phyloP scores from a whole-genome alignment of 2,888 invertebrate species.

The Nomada ruficornis region DNA sequence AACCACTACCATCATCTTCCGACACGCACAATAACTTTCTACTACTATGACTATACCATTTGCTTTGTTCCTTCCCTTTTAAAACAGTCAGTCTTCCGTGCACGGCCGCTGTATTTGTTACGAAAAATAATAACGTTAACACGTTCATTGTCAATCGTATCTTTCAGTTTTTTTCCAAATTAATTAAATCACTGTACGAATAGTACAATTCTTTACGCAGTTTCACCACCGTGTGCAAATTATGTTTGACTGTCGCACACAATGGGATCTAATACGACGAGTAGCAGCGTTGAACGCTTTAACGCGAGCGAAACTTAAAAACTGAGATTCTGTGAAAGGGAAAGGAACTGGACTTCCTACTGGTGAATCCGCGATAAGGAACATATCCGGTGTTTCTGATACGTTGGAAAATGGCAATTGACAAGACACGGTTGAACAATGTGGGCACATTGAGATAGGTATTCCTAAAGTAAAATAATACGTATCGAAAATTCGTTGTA shows the following conservation, averaged over 20 bases:
- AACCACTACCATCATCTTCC: constrained; percentile 60
- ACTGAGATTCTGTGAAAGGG: constrained; percentile 2
- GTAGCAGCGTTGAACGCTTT: not conserved
- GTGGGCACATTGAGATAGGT: not conserved
- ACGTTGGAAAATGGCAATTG: constrained; percentile 11
- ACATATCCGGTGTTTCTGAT: constrained; percentile 47
- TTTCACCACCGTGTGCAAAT: not conserved
- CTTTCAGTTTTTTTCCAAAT: not conserved
- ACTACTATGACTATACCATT: not conserved
- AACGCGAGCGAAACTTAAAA: not conserved
- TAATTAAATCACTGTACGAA: not conserved
- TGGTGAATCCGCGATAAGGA: constrained; percentile 64
- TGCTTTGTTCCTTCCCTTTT: not conserved
- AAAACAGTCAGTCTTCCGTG: constrained; percentile 38
- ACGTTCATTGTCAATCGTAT: constrained; percentile 8
- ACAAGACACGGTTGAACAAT: not conserved
- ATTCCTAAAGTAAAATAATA: not conserved
- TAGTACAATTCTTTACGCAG: not conserved
- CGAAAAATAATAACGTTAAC: constrained; percentile 25
- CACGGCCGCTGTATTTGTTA: not conserved
- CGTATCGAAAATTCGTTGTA: not conserved
- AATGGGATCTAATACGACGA: too few species aligned
- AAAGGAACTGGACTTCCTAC: constrained; percentile 66
- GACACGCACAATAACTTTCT: constrained; percentile 57
- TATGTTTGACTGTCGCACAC: too few species aligned